Conservation (phyloP, 1,140 invertebrate genomes). For the Drosophila pectinifera region DNA sequence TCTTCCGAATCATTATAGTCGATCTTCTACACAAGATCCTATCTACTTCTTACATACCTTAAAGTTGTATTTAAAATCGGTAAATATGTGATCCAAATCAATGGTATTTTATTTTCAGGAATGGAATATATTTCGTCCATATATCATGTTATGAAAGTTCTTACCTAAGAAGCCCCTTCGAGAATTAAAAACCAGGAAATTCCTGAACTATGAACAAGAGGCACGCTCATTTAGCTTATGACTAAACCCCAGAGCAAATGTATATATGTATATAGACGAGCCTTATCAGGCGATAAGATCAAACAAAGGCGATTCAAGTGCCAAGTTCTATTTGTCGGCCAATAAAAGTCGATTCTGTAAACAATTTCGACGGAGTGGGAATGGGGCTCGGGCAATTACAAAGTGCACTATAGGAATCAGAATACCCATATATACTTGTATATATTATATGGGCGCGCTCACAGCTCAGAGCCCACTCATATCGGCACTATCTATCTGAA, state of each 20-base stretch:
- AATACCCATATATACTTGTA: slow-evolving; percentile 2
- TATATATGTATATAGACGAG: slow-evolving; percentile 8
- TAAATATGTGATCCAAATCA: background rate
- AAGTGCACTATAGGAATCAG: slow-evolving; percentile 38
- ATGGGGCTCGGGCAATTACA: slow-evolving; percentile 31
- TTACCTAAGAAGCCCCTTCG: background rate
- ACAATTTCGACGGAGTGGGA: slow-evolving; percentile 25
- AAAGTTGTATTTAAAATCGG: no score
- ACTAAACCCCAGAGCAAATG: slow-evolving; percentile 28
- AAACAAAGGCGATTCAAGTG: slow-evolving; percentile 59
- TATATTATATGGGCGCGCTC: background rate
- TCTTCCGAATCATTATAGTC: background rate
- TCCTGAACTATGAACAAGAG: slow-evolving; percentile 38
- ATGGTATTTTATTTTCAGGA: no score
- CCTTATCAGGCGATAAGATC: slow-evolving; percentile 63
- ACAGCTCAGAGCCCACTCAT: slow-evolving; percentile 17
- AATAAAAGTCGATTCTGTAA: slow-evolving; percentile 50
- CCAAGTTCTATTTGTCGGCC: slow-evolving; percentile 53
- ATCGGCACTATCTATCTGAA: slow-evolving; percentile 36
- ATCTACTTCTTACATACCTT: no score
- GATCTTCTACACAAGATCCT: background rate
- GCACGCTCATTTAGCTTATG: slow-evolving; percentile 26
- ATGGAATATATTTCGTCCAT: no score
- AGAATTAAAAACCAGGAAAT: slow-evolving; percentile 21
- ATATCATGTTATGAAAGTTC: no score